Evolutionary conservation across 2,797 vertebrate species (phyloP).

Genomic region (Columba guinea): DNA sequence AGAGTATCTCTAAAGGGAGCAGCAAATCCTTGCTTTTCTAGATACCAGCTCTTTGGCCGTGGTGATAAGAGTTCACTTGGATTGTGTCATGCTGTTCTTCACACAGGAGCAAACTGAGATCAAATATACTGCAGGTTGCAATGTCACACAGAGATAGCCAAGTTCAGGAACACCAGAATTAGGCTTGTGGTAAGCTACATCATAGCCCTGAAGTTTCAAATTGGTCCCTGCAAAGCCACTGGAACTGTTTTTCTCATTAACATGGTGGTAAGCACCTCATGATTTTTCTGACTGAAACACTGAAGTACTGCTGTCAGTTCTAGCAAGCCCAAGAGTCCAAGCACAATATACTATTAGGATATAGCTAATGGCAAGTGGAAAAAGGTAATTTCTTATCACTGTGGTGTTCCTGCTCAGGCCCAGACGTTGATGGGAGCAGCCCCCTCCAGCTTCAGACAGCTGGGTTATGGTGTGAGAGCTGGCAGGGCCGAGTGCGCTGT

Average conservation of each 20-base stretch:
- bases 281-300: not conserved
- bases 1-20: not conserved
- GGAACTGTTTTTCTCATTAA: not conserved
- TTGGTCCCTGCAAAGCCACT: not conserved
- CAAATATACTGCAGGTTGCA: not conserved
- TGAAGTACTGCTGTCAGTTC: not conserved
- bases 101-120: not conserved
- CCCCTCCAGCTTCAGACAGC: not conserved
- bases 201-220: not conserved
- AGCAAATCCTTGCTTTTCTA: not conserved
- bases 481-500: accelerated
- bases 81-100: not conserved
- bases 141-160: not conserved
- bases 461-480: not conserved
- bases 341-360: not conserved
- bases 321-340: not conserved
- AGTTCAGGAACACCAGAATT: not conserved
- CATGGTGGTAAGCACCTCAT: not conserved
- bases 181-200: not conserved
- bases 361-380: not conserved
- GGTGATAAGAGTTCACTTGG: not conserved
- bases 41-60: not conserved
- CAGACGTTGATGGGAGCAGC: not conserved
- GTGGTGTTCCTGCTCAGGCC: not conserved
- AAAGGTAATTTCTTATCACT: not conserved